Evolutionary conservation across 2,113 vertebrate genomes (phyloP), one percentile per base, ranked within the genome.

Genomic region (Sander vitreus): DNA sequence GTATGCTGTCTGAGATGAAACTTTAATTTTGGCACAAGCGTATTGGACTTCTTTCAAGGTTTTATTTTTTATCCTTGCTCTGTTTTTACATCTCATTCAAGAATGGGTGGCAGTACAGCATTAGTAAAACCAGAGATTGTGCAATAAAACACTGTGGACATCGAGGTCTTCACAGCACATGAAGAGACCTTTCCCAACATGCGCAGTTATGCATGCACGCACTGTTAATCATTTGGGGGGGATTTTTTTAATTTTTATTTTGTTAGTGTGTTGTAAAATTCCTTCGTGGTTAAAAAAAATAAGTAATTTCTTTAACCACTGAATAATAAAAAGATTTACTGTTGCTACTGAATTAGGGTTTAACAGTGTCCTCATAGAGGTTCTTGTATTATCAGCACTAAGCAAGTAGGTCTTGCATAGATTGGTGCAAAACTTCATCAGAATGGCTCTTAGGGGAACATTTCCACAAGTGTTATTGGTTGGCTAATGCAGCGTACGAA

Each of bases 61-160:
- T 10, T 48, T 45, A 4, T 21, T 21, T 50, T 48, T 25, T 16
- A 6, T 30, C 19, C 7, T 58, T 4, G 27, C 11, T 27, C 39
- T 59, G 19, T 58, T 73, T 54, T 73, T 39, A 47, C 48, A 69
- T 69, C n/a, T 70, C n/a, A 33, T 45, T 53, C 4, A 8, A 36
- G 54, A 74, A 19, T 5, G 18, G 55, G 48, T 30, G 16, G 16
- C 60, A 16, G 77, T 53, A 21, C 27, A 69, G 79, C 47, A 19
- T 76, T 64, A 27, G 4, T n/a, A 85, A 68, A 85, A 25, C 67
- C 83, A 84, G 85, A 93, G 73, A 87, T 76, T 81, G 85, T 93
- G 92, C 92, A 93, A 91, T 94, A 88, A 87, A 89, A 81, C 78
- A 76, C 81, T 79, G 74, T 83, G 73, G 81, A 86, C 73, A 62